A percentile compares a stretch with the other conserved stretches of the same genome.
phyloP scores from a whole-genome alignment of 2,888 invertebrate genomes.

The Meganola albula region DNA sequence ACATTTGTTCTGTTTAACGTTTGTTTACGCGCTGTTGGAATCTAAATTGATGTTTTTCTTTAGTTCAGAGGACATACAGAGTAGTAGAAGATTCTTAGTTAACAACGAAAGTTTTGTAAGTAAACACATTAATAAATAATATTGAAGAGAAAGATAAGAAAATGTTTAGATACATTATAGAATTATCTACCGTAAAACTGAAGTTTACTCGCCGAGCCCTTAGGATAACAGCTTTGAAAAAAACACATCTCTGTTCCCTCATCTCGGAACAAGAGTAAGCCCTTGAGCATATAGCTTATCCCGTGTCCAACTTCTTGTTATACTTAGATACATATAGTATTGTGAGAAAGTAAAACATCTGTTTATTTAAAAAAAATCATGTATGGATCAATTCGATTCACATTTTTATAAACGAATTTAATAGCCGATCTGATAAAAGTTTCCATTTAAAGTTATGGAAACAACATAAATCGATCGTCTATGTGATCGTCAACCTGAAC shows the following conservation, averaged over 20 bases:
- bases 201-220: conserved; percentile 12
- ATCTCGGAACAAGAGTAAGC: conserved; percentile 21
- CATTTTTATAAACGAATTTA: background rate
- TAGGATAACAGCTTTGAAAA: conserved; percentile 21
- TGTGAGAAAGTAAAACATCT: too few relatives aligned
- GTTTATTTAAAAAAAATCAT: too few relatives aligned
- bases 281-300: conserved; percentile 31
- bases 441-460: too few relatives aligned
- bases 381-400: too few relatives aligned
- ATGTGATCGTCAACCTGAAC: too few relatives aligned
- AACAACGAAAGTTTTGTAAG: conserved; percentile 19
- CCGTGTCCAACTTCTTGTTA: conserved; percentile 21
- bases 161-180: conserved; percentile 11
- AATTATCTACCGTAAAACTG: conserved; percentile 16
- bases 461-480: too few relatives aligned
- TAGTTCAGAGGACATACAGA: too few relatives aligned
- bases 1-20: too few relatives aligned
- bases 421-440: background rate
- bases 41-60: too few relatives aligned
- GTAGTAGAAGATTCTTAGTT: too few relatives aligned
- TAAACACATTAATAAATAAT: conserved; percentile 13
- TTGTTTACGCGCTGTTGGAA: too few relatives aligned
- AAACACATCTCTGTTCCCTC: conserved; percentile 21
- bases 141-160: conserved; percentile 5
- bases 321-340: too few relatives aligned